Evolutionary conservation across 1,140 invertebrate genomes (phyloP).

Genomic region (Hyles vespertilio): DNA sequence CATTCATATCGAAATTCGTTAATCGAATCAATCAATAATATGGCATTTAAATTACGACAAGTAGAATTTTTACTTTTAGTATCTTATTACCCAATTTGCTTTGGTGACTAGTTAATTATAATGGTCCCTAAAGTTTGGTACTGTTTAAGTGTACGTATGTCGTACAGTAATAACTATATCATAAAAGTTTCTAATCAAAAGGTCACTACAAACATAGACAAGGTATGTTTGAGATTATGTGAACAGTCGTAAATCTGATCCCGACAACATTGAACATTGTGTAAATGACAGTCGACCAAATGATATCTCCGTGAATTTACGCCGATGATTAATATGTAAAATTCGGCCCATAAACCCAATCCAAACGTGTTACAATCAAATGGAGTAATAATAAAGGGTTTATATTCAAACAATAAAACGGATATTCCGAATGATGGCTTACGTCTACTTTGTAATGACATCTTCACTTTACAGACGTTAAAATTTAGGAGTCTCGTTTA

Average conservation of each 20-base stretch:
- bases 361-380: constrained; percentile 61
- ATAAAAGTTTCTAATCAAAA: too few relatives aligned
- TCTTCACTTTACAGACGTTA: constrained; percentile 56
- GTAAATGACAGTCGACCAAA: background rate
- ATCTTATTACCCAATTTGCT: too few relatives aligned
- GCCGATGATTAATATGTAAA: constrained; percentile 37
- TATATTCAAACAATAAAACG: constrained; percentile 69
- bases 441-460: constrained; percentile 53
- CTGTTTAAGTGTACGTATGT: too few relatives aligned
- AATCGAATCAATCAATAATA: too few relatives aligned
- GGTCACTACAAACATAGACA: too few relatives aligned
- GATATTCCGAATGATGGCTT: constrained; percentile 59
- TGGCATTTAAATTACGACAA: too few relatives aligned
- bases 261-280: background rate
- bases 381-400: constrained; percentile 54
- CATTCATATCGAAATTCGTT: too few relatives aligned
- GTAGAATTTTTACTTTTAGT: too few relatives aligned
- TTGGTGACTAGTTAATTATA: too few relatives aligned
- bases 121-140: too few relatives aligned
- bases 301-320: constrained; percentile 7
- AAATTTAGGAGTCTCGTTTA: constrained; percentile 57
- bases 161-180: too few relatives aligned
- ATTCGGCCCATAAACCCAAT: constrained; percentile 43
- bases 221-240: background rate
- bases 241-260: background rate